These are phyloP conservation scores for Cotesia glomerata DNA, from an alignment of 1,140 invertebrate species.

Conservation along the genomic window DNA sequence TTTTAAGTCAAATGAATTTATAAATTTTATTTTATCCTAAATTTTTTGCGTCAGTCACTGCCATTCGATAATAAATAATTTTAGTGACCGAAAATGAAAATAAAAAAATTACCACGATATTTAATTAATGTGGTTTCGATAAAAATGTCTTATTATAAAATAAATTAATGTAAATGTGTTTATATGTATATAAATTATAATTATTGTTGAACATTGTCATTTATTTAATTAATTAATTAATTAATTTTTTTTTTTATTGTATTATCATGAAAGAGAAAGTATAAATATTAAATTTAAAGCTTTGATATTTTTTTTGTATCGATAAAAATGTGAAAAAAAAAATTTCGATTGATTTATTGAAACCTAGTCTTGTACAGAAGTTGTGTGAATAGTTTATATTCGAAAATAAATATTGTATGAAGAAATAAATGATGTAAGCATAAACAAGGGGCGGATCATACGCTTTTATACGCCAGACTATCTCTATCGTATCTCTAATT, in stretches of 20 bases:
- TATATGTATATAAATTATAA: constrained; percentile 61
- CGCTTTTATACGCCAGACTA: constrained; percentile 26
- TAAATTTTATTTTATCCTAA: background rate
- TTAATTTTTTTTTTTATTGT: too few relatives aligned
- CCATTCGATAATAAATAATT: background rate
- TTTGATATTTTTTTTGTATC: background rate
- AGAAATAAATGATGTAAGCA: constrained; percentile 16
- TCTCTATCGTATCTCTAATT: background rate
- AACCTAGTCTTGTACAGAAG: constrained; percentile 62
- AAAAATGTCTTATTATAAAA: background rate
- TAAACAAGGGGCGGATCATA: constrained; percentile 14
- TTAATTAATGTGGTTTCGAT: background rate
- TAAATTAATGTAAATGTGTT: constrained; percentile 58
- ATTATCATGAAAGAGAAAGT: constrained; percentile 41
- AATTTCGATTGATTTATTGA: constrained; percentile 52
- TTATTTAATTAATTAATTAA: constrained; percentile 35
- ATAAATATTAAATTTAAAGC: background rate
- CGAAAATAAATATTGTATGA: constrained; percentile 32
- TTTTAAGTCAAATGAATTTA: constrained; percentile 4
- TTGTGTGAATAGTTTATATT: constrained; percentile 47
- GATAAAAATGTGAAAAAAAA: constrained; percentile 26
- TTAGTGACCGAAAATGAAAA: background rate
- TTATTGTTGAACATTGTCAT: constrained; percentile 48
- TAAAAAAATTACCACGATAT: background rate
- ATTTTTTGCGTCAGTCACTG: background rate